These are phyloP conservation scores for Pentalonia nigronervosa DNA, from an alignment of 1,140 invertebrate species.

Conservation along the genomic window DNA sequence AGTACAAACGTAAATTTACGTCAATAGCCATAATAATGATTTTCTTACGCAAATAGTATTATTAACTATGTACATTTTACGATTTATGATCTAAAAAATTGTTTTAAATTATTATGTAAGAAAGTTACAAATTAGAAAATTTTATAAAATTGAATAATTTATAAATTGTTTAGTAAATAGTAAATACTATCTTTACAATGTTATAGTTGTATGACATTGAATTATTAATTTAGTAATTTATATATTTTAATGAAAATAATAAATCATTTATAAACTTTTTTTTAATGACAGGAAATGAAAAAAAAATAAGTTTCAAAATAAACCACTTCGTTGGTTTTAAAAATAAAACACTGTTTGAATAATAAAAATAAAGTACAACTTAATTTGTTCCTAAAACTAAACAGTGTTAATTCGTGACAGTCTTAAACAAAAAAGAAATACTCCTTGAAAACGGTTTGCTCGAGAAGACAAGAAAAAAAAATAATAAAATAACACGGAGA, in stretches of 20 bases:
- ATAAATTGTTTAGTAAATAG: not conserved
- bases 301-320: not conserved
- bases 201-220: not conserved
- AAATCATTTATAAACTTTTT: not conserved
- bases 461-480: not conserved
- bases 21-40: too few species aligned
- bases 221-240: not conserved
- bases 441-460: not conserved
- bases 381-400: not conserved
- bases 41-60: too few species aligned
- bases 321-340: not conserved
- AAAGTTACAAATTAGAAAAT: too few species aligned
- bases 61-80: too few species aligned
- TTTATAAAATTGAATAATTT: not conserved
- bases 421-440: not conserved
- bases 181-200: not conserved
- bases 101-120: too few species aligned
- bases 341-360: not conserved
- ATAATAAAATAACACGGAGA: not conserved
- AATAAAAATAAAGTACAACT: conserved; percentile 12
- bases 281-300: not conserved
- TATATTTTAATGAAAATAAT: conserved; percentile 9
- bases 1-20: too few species aligned
- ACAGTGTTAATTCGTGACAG: not conserved
- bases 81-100: too few species aligned